A percentile compares a stretch with the other conserved stretches of the same genome.
Conservation (phyloP, 2,797 vertebrate genomes). For the Chlorospingus semifuscus region DNA sequence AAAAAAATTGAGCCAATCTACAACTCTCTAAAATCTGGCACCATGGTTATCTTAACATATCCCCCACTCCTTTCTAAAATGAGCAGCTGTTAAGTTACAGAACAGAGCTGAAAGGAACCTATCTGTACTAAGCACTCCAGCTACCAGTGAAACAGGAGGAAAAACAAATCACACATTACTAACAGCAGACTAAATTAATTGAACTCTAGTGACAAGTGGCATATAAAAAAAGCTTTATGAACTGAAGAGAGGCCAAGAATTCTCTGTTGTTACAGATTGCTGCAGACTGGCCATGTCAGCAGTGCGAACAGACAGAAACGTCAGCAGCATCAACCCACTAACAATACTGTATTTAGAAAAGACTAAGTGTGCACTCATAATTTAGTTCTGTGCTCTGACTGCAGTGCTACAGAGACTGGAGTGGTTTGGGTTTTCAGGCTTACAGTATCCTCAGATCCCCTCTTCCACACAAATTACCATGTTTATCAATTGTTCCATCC, state of each 20-base stretch:
- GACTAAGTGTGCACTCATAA: neutral
- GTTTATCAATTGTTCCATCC: neutral
- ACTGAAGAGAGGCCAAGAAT: neutral
- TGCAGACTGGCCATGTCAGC: neutral
- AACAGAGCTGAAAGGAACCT: neutral
- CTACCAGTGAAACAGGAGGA: neutral
- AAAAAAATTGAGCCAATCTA: neutral
- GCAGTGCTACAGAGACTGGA: neutral
- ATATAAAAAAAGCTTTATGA: neutral
- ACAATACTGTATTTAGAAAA: neutral
- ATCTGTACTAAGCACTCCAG: neutral
- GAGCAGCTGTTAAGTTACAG: neutral
- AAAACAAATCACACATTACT: neutral
- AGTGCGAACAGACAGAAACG: neutral
- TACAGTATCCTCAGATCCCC: neutral
- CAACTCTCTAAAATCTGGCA: neutral
- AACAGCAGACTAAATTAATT: conserved; percentile 6
- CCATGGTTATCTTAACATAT: neutral
- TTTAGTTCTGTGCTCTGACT: neutral
- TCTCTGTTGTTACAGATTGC: neutral
- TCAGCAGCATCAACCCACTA: neutral
- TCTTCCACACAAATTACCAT: neutral
- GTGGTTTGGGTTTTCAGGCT: neutral
- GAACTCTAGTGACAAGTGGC: neutral
- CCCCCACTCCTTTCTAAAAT: neutral